Conservation (phyloP, 1,140 invertebrate genomes). For the Acyrthosiphon pisum region DNA sequence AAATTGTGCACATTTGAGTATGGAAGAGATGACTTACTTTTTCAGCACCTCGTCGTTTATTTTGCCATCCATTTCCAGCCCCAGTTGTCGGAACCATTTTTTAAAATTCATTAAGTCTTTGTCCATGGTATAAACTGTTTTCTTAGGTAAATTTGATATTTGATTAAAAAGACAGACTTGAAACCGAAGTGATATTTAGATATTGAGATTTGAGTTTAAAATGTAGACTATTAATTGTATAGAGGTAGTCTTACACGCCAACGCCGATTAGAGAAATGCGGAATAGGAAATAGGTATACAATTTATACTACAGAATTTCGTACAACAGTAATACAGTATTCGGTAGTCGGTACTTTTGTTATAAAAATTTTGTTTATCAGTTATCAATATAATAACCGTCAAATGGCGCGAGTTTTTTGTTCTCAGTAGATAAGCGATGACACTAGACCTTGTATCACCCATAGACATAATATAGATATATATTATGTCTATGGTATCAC, state of each 20-base stretch:
- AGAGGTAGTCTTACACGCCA: background rate
- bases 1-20: background rate
- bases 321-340: too few relatives aligned
- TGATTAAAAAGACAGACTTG: background rate
- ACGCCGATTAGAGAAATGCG: too few relatives aligned
- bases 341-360: background rate
- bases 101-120: constrained; percentile 5
- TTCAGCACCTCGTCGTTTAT: background rate
- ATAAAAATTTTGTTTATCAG: background rate
- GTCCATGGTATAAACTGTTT: background rate
- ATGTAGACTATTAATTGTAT: background rate
- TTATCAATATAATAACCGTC: constrained; percentile 7
- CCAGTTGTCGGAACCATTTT: constrained; percentile 19
- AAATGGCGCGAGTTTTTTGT: background rate
- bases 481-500: too few relatives aligned
- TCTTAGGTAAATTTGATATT: background rate
- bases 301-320: too few relatives aligned
- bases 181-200: background rate
- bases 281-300: too few relatives aligned
- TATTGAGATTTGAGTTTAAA: background rate
- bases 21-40: background rate
- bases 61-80: background rate
- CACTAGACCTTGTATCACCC: background rate
- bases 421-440: background rate
- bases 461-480: too few relatives aligned